These are phyloP conservation scores for Euphonia xanthogaster DNA, from an alignment of 2,797 vertebrate genomes.

Conservation along the genomic window DNA sequence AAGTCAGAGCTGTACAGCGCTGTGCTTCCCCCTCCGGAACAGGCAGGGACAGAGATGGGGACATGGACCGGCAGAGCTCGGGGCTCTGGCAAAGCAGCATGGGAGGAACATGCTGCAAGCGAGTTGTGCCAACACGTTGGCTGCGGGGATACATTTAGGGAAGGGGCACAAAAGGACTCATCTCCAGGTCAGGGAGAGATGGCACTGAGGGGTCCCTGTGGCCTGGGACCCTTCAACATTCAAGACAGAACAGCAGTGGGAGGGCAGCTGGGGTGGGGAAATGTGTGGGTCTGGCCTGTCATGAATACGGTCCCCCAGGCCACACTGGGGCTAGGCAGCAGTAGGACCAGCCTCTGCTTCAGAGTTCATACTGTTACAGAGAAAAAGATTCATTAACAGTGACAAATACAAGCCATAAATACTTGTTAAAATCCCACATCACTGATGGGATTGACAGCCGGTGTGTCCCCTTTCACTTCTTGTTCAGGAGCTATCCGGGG, in stretches of 20 bases:
- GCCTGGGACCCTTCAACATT: too few relatives aligned
- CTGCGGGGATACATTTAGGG: not conserved
- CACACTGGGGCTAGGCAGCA: fast-evolving
- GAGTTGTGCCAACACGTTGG: not conserved
- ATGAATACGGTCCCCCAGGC: fast-evolving
- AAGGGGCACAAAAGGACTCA: not conserved
- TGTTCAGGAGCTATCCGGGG: fast-evolving
- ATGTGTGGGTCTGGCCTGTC: fast-evolving
- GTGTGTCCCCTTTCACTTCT: too few relatives aligned
- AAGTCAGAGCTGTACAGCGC: not conserved
- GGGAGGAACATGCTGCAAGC: not conserved
- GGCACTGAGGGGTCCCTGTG: not conserved
- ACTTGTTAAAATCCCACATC: not conserved
- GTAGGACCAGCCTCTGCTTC: not conserved
- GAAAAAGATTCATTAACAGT: not conserved
- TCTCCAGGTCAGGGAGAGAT: not conserved
- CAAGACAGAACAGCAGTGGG: fast-evolving
- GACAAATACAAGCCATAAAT: not conserved
- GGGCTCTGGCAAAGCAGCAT: not conserved
- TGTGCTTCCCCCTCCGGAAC: not conserved
- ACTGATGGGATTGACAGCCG: not conserved
- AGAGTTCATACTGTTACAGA: not conserved
- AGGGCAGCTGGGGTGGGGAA: not conserved
- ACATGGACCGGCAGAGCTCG: not conserved
- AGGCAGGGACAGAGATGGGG: not conserved